Percentiles rank a stretch among this genome's conserved stretches.
Conservation (phyloP, 1,140 invertebrate species). For the Popillia japonica region DNA sequence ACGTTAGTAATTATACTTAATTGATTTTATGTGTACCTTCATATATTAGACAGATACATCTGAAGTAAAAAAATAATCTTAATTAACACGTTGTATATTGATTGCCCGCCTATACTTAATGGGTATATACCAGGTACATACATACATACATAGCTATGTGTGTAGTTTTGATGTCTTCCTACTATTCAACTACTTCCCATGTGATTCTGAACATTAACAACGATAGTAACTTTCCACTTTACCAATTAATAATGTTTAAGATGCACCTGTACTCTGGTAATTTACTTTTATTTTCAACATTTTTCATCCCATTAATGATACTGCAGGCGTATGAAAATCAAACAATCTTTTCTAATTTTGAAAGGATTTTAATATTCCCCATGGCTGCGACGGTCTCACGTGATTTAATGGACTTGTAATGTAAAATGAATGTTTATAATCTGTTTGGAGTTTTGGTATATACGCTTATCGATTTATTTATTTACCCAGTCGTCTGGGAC, state of each 20-base stretch:
- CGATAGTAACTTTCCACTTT: constrained; percentile 2
- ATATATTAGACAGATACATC: not conserved
- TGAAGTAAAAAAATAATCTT: not conserved
- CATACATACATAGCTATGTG: too few species aligned
- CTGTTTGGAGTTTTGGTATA: not conserved
- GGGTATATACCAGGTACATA: not conserved
- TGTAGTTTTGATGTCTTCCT: not conserved
- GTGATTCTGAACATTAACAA: not conserved
- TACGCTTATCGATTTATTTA: constrained; percentile 27
- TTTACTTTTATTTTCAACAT: not conserved
- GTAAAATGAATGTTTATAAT: constrained; percentile 7
- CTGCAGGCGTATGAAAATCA: not conserved
- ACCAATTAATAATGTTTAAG: not conserved
- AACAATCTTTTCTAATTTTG: not conserved
- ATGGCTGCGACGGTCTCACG: not conserved
- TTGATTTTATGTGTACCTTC: not conserved
- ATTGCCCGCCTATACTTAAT: not conserved
- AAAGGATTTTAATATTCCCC: constrained; percentile 14
- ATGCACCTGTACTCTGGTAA: constrained; percentile 9
- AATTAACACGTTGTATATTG: not conserved
- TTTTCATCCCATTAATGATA: not conserved
- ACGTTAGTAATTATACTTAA: not conserved
- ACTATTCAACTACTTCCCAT: not conserved
- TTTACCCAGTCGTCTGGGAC: not conserved
- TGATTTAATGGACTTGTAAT: constrained; percentile 8